Conservation (phyloP, 2,888 invertebrate genomes). For the Stegana nigrithorax region DNA sequence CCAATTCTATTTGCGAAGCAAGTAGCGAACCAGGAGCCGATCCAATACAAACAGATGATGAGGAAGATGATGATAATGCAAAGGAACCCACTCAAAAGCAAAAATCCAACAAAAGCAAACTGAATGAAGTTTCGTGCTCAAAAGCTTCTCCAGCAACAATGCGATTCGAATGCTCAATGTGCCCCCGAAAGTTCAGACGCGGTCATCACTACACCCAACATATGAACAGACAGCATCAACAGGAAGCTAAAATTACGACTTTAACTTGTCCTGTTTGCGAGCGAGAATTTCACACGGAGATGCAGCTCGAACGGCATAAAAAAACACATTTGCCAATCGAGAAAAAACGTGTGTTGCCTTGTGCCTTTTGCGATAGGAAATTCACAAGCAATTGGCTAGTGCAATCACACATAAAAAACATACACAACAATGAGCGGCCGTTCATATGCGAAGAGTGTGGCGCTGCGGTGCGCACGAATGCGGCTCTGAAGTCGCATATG, state of each 20-base stretch:
- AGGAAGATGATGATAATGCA: constrained; percentile 18
- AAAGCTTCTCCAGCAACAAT: too few species aligned
- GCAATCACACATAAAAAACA: constrained; percentile 55
- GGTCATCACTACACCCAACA: constrained; percentile 38
- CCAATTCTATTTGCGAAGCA: too few species aligned
- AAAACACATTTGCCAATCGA: constrained; percentile 49
- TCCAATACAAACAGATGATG: background rate
- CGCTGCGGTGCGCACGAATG: constrained; percentile 68
- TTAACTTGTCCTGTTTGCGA: constrained; percentile 42
- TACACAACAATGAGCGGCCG: constrained; percentile 66
- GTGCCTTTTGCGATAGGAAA: constrained; percentile 60
- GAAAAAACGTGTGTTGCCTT: constrained; percentile 46
- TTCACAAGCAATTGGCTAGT: constrained; percentile 53
- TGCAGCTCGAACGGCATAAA: constrained; percentile 38
- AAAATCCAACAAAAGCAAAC: background rate
- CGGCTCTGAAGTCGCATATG: constrained; percentile 70
- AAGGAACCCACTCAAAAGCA: background rate
- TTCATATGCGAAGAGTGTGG: constrained; percentile 71
- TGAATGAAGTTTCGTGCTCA: too few species aligned
- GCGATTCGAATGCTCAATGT: constrained; percentile 30
- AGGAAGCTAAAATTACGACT: background rate
- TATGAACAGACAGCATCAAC: constrained; percentile 38
- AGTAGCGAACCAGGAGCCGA: background rate
- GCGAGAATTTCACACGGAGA: constrained; percentile 37
- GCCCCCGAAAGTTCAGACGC: constrained; percentile 33